Evolutionary conservation across 2,888 invertebrate genomes (phyloP), one percentile per base, ranked within the genome.

Genomic region (Harpagoxenus sublaevis): DNA sequence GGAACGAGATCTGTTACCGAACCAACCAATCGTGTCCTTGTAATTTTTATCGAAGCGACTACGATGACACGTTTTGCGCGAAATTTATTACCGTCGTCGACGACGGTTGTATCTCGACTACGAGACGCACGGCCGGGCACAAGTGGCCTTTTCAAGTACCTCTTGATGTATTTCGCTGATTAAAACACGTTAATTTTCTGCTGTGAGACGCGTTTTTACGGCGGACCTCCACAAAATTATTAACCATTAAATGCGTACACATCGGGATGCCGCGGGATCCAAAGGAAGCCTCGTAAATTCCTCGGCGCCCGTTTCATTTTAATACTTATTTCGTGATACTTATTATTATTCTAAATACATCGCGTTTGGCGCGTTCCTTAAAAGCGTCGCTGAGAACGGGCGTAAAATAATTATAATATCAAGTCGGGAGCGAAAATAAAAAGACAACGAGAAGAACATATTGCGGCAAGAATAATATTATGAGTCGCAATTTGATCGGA

Each of bases 21-120:
- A 79, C 63, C 79, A 65, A 12, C 71, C 70, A 51, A 81, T 84
- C 81, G 81, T 83, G 85, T 71, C 70, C 85, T 85, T 83, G 85
- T 83, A 74, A 83, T 31, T 85, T 85, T 85, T 83, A 85, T 83
- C 77, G 83, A 28, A 15, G 62, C 75, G 68, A 60, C 57, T 42
- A 48, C 62, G 84, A 83, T 83, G 84, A 62, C 83, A 70, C 75
- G 83, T 70, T 74, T 83, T 70, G 53, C 55, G 62, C 53, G 57
- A 77, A 77, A 85, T 85, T 85, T 85, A 85, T 83, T 55, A 65
- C 71, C 79, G 48, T 53, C 31, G 63, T n/a, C 60, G 60, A 35
- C 79, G 70, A 70, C 51, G 48, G 35, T 60, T 81, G 70, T 79
- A 79, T 81, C 84, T 60, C 71, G 84, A 39, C 60, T 48, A 55